These are phyloP conservation scores for Gephyroberyx darwinii DNA, from an alignment of 2,797 vertebrate genomes.

Conservation along the genomic window DNA sequence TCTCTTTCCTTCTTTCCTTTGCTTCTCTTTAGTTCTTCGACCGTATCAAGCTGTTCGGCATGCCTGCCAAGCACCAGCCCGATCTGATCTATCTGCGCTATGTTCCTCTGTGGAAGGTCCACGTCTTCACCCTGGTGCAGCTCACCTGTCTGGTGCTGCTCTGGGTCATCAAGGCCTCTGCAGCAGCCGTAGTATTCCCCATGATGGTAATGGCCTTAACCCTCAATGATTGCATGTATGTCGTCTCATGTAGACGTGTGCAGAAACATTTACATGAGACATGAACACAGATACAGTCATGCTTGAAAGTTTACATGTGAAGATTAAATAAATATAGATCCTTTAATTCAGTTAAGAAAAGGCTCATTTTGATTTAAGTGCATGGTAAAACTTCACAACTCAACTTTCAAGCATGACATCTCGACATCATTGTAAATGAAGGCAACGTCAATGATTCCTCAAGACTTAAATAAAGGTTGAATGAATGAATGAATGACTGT, in stretches of 20 bases:
- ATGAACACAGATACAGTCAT: not conserved
- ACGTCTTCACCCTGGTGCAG: slow-evolving; percentile 92
- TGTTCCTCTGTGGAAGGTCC: slow-evolving; percentile 96
- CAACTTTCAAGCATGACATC: no score
- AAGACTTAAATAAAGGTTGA: no score
- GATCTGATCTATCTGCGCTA: slow-evolving; percentile 95
- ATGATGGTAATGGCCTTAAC: slow-evolving; percentile 88
- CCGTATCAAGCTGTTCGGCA: slow-evolving; percentile 93
- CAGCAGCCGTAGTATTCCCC: slow-evolving; percentile 95
- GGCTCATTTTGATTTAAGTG: no score
- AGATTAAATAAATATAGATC: no score
- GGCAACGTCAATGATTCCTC: no score
- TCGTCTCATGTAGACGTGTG: not conserved
- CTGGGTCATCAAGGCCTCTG: slow-evolving; percentile 93
- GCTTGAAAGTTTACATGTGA: no score
- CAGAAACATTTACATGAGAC: not conserved
- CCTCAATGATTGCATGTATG: not conserved
- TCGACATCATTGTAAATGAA: no score
- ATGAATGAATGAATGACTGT: no score
- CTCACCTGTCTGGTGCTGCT: slow-evolving; percentile 91
- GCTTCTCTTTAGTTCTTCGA: slow-evolving; percentile 88
- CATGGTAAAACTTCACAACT: no score
- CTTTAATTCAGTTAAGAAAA: no score
- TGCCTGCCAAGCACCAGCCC: slow-evolving; percentile 96
- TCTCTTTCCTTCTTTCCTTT: not conserved